Evolutionary conservation across 2,113 vertebrate genomes (phyloP).

Genomic region (Triplophysa tibetana): DNA sequence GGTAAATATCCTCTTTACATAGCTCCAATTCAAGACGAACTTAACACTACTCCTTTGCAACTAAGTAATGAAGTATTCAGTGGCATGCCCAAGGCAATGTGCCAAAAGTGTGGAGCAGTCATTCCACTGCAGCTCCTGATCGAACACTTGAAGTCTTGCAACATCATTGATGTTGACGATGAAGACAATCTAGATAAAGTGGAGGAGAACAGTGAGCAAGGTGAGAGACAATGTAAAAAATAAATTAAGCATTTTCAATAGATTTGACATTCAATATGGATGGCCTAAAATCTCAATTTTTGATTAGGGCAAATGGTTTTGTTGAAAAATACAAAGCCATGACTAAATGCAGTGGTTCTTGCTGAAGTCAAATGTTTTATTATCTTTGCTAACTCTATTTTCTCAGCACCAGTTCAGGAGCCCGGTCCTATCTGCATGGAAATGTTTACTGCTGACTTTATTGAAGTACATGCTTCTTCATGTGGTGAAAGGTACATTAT

Average conservation of each 20-base stretch:
- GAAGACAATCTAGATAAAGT: conserved; percentile 6
- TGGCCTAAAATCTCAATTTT: too few species aligned
- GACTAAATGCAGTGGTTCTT: too few species aligned
- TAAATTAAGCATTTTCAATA: background rate
- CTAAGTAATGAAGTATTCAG: conserved; percentile 17
- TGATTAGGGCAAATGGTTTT: too few species aligned
- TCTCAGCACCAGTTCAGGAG: conserved; percentile 25
- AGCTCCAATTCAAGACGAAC: conserved; percentile 29
- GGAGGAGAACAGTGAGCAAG: background rate
- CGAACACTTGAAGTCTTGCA: conserved; percentile 34
- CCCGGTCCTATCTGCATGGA: conserved; percentile 36
- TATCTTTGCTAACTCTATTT: background rate
- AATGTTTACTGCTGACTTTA: conserved; percentile 28
- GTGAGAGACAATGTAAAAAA: background rate
- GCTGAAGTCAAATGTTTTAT: background rate
- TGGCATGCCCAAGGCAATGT: conserved; percentile 16
- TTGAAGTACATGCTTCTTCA: conserved; percentile 36
- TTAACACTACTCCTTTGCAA: conserved; percentile 22
- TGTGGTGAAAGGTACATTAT: conserved; percentile 31
- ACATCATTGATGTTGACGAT: conserved; percentile 32
- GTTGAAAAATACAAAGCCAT: too few species aligned
- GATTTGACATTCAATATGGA: too few species aligned
- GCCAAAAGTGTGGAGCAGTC: conserved; percentile 35
- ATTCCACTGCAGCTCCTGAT: conserved; percentile 24
- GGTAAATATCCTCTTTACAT: conserved; percentile 17